A percentile compares a stretch with the other conserved stretches of the same genome.
phyloP scores from a whole-genome alignment of 2,113 vertebrate genomes.

The Tamias sibiricus region DNA sequence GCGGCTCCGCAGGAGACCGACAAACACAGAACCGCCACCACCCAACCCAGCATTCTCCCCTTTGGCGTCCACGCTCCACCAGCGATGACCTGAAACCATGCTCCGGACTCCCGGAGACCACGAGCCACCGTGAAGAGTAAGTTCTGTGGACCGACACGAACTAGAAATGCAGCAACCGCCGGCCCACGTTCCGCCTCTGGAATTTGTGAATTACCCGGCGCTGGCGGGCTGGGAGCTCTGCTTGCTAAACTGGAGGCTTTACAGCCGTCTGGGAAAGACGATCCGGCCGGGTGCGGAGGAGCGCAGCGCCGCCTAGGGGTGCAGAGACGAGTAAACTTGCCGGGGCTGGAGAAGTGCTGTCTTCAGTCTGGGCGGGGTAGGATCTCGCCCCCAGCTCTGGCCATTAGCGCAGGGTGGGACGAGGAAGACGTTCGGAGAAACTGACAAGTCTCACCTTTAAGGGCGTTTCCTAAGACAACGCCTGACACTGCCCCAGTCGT shows the following conservation, averaged over 20 bases:
- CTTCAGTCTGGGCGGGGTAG: accelerated
- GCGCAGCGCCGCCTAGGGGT: constrained; percentile 82
- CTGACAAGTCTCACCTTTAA: neutral
- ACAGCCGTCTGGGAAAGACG: constrained; percentile 49
- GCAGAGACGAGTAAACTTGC: neutral
- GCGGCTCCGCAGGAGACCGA: constrained; percentile 78
- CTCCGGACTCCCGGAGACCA: constrained; percentile 44
- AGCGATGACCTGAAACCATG: constrained; percentile 53
- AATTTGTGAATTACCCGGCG: neutral
- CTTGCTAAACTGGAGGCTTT: neutral
- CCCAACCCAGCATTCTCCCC: constrained; percentile 83
- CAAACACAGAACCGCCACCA: constrained; percentile 79
- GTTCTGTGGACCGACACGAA: neutral
- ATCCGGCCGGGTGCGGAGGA: constrained; percentile 17
- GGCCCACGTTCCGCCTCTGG: neutral
- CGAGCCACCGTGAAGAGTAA: neutral
- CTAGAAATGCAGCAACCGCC: neutral
- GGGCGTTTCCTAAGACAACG: neutral
- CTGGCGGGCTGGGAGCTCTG: neutral
- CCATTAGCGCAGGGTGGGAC: accelerated
- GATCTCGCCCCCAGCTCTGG: accelerated
- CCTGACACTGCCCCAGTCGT: neutral
- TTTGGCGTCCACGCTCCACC: constrained; percentile 77
- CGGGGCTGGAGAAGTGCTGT: accelerated
- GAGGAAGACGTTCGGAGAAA: neutral